Conservation (phyloP, 2,888 invertebrate genomes). For the Dryadula phaetusa region DNA sequence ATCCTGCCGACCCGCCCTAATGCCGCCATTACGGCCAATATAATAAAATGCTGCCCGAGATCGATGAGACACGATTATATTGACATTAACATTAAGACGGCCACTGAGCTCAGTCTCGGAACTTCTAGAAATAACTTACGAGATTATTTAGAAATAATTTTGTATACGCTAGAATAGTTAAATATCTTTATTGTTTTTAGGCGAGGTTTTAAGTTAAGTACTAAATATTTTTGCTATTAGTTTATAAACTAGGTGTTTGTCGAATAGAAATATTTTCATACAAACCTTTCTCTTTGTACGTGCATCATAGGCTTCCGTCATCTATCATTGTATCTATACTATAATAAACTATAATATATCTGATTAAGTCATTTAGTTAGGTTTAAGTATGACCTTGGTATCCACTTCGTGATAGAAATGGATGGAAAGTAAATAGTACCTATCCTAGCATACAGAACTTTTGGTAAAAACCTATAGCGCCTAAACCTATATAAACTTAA, state of each 20-base stretch:
- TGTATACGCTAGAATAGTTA: background rate
- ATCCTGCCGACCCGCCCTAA: conserved; percentile 80
- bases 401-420: background rate
- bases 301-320: no score
- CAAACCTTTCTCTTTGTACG: no score
- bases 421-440: background rate
- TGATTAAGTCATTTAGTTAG: no score
- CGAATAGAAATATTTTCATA: no score
- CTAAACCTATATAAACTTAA: no score
- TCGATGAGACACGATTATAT: conserved; percentile 57
- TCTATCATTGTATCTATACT: no score
- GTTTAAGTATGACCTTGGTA: background rate
- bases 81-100: conserved; percentile 57
- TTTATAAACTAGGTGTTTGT: no score
- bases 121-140: conserved; percentile 21
- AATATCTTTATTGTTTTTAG: background rate
- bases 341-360: no score
- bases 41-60: conserved; percentile 67
- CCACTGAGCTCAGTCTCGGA: conserved; percentile 12
- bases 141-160: background rate
- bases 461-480: no score
- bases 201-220: background rate
- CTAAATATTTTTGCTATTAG: no score
- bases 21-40: conserved; percentile 78
- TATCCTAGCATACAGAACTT: no score